phyloP scores from a whole-genome alignment of 2,888 invertebrate genomes.

The Philhelius pedissequus region DNA sequence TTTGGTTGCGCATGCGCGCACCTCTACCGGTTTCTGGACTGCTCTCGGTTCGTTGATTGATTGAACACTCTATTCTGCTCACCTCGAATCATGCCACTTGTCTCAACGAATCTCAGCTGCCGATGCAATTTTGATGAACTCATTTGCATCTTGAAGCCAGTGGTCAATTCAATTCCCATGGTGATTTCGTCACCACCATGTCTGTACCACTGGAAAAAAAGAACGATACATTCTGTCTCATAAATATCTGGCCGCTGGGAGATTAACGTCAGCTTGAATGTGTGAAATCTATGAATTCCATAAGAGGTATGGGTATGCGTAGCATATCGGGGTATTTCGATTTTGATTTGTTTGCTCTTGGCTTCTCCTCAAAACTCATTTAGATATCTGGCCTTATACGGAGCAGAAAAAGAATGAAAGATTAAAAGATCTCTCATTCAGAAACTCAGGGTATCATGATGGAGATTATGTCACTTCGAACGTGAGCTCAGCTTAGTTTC shows the following conservation, averaged over 20 bases:
- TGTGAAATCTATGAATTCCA: conserved; percentile 62
- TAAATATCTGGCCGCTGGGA: conserved; percentile 37
- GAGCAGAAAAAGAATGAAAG: neutral
- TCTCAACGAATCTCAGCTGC: conserved; percentile 51
- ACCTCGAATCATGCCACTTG: conserved; percentile 54
- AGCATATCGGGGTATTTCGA: conserved; percentile 16
- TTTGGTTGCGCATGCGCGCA: conserved; percentile 1
- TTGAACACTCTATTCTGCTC: conserved; percentile 54
- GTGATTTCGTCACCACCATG: conserved; percentile 42
- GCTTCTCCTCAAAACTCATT: neutral
- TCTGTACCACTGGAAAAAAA: neutral
- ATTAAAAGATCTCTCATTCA: conserved; percentile 49
- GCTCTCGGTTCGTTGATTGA: conserved; percentile 40
- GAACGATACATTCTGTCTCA: neutral
- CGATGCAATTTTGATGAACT: conserved; percentile 62
- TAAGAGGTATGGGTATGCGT: conserved; percentile 42
- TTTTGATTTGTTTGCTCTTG: conserved; percentile 10
- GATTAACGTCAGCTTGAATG: conserved; percentile 58
- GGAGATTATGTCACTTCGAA: conserved; percentile 60
- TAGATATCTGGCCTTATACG: neutral
- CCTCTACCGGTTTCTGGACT: conserved; percentile 26
- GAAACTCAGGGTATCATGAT: conserved; percentile 46
- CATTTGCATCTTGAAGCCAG: conserved; percentile 50
- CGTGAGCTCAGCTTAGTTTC: conserved; percentile 48
- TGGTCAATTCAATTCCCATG: conserved; percentile 52